A percentile compares a stretch with the other conserved stretches of the same genome.
These are phyloP conservation scores for Drosophila sp. DNA, from an alignment of 1,140 invertebrate genomes.

Conservation along the genomic window DNA sequence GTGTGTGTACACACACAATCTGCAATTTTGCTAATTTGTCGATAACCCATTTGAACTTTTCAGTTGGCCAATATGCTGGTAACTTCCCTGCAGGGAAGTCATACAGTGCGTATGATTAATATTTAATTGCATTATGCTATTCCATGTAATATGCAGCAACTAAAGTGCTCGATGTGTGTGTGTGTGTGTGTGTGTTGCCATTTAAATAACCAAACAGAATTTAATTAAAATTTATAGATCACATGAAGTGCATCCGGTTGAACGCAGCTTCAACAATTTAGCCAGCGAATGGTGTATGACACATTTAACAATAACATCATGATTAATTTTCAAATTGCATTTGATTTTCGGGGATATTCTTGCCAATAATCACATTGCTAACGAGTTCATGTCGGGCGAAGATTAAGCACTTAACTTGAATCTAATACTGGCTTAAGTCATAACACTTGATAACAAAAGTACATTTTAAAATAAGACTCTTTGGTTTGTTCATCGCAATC, in stretches of 20 bases:
- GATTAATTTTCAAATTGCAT: conserved; percentile 23
- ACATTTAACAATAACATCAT: conserved; percentile 4
- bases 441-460: no score
- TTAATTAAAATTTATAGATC: conserved; percentile 70
- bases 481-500: no score
- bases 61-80: conserved; percentile 36
- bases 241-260: conserved; percentile 50
- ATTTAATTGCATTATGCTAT: conserved; percentile 76
- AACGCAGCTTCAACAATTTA: conserved; percentile 18
- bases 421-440: not conserved
- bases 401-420: conserved; percentile 21
- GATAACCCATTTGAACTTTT: conserved; percentile 39
- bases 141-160: conserved; percentile 39
- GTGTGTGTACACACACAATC: no score
- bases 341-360: conserved; percentile 5
- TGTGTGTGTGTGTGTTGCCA: conserved; percentile 22
- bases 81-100: conserved; percentile 14
- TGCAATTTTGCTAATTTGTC: conserved; percentile 73
- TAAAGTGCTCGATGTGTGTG: conserved; percentile 47
- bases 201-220: conserved; percentile 57
- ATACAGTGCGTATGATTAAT: conserved; percentile 76
- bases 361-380: conserved; percentile 22
- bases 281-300: conserved; percentile 14
- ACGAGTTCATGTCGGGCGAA: not conserved
- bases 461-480: no score